phyloP scores from a whole-genome alignment of 1,140 invertebrate species.

The Panulirus ornatus region DNA sequence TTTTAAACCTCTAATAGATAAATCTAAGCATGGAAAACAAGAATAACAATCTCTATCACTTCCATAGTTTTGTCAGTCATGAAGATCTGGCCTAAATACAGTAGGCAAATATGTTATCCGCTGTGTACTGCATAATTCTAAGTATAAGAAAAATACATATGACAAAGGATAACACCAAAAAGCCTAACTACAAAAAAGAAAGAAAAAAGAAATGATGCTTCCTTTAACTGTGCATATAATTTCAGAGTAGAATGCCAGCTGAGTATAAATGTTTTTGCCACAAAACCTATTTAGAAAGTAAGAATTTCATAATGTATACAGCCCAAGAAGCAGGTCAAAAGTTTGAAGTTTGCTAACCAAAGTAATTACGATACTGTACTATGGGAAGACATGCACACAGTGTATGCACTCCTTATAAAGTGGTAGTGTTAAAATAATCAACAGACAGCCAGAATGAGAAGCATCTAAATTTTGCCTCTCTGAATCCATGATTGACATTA shows the following conservation, averaged over 20 bases:
- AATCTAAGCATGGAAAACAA: too few relatives aligned
- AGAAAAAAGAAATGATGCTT: constrained; percentile 25
- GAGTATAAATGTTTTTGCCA: constrained; percentile 29
- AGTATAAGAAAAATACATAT: constrained; percentile 28
- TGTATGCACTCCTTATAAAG: constrained; percentile 65
- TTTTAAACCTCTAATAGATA: too few relatives aligned
- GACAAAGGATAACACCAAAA: constrained; percentile 32
- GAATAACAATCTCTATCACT: background rate
- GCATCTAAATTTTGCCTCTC: constrained; percentile 58
- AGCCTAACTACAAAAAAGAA: constrained; percentile 57
- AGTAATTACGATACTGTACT: constrained; percentile 43
- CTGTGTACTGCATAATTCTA: constrained; percentile 31
- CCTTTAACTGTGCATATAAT: constrained; percentile 54
- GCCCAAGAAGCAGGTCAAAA: constrained; percentile 70
- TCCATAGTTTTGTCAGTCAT: constrained; percentile 58
- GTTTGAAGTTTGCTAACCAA: constrained; percentile 42
- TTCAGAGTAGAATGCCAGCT: constrained; percentile 71
- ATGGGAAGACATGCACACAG: constrained; percentile 66
- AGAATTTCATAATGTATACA: constrained; percentile 45
- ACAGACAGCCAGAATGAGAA: constrained; percentile 72
- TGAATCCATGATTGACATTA: constrained; percentile 49
- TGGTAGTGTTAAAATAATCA: constrained; percentile 48
- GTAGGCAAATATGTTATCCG: background rate
- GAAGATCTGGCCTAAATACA: constrained; percentile 35
- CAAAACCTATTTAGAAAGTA: constrained; percentile 35